A percentile compares a stretch with the other conserved stretches of the same genome.
These are phyloP conservation scores for Diorhabda carinulata DNA, from an alignment of 1,140 invertebrate species.

Conservation along the genomic window DNA sequence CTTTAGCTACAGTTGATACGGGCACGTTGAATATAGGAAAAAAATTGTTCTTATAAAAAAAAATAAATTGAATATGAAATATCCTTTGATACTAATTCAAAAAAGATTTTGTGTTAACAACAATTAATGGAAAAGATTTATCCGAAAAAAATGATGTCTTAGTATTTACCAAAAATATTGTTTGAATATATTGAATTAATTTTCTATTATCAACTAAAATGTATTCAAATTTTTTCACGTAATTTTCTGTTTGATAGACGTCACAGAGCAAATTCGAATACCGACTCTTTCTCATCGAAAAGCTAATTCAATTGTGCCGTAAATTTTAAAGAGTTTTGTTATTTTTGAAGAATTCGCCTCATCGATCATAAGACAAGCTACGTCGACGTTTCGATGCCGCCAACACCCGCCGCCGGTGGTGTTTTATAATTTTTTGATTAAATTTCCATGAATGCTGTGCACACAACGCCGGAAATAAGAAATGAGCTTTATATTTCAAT, in stretches of 20 bases:
- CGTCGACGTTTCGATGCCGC: slow-evolving; percentile 13
- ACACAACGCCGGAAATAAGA: slow-evolving; percentile 41
- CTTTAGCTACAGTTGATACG: too few species aligned
- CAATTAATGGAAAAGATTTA: too few species aligned
- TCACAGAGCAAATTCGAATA: not conserved
- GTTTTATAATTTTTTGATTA: slow-evolving; percentile 48
- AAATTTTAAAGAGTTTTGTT: slow-evolving; percentile 20
- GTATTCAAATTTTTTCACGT: too few species aligned
- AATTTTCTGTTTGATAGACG: not conserved
- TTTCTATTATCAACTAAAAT: too few species aligned
- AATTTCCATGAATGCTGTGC: slow-evolving; percentile 45
- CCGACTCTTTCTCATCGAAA: not conserved
- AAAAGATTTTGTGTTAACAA: too few species aligned
- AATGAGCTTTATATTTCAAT: slow-evolving; percentile 45
- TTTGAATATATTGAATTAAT: too few species aligned
- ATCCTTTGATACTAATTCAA: too few species aligned
- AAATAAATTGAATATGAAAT: too few species aligned
- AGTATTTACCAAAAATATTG: too few species aligned
- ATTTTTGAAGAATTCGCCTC: slow-evolving; percentile 25
- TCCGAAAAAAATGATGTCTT: too few species aligned
- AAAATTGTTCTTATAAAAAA: too few species aligned
- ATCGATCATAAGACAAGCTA: slow-evolving; percentile 29
- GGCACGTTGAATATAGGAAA: too few species aligned
- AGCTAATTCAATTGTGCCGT: slow-evolving; percentile 20
- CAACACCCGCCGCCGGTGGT: slow-evolving; percentile 26